These are phyloP conservation scores for Macaria liturata DNA, from an alignment of 2,888 invertebrate species.

Conservation along the genomic window DNA sequence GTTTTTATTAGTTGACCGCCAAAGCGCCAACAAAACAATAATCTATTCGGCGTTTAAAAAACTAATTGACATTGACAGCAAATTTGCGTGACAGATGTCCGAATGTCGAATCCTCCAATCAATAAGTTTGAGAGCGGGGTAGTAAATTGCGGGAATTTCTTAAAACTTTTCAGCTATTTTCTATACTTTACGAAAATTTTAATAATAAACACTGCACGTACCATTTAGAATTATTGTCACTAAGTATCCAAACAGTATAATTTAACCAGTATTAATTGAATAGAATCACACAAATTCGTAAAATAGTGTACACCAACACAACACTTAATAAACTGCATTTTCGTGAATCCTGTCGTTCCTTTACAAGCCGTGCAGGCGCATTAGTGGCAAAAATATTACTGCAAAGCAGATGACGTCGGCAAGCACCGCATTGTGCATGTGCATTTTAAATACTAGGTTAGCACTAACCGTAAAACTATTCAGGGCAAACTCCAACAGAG, in stretches of 20 bases:
- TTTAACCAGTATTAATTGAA: conserved; percentile 30
- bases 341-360: conserved; percentile 63
- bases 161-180: no score
- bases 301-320: conserved; percentile 56
- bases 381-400: conserved; percentile 80
- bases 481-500: conserved; percentile 48
- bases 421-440: conserved; percentile 79
- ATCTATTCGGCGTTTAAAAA: no score
- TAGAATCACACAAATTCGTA: conserved; percentile 44
- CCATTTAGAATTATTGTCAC: conserved; percentile 42
- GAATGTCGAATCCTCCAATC: no score
- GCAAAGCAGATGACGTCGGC: conserved; percentile 80
- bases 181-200: not conserved
- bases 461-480: conserved; percentile 67
- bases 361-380: conserved; percentile 74
- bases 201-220: conserved; percentile 29
- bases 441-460: conserved; percentile 77
- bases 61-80: not conserved
- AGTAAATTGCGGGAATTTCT: not conserved
- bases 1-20: no score
- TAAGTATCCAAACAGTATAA: conserved; percentile 31
- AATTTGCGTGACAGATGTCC: not conserved
- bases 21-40: no score
- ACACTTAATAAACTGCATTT: conserved; percentile 70
- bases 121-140: no score